Percentiles rank a stretch among this genome's conserved stretches.
These are phyloP conservation scores for Chelidonichthys spinosus DNA, from an alignment of 2,797 vertebrate species.

Conservation along the genomic window DNA sequence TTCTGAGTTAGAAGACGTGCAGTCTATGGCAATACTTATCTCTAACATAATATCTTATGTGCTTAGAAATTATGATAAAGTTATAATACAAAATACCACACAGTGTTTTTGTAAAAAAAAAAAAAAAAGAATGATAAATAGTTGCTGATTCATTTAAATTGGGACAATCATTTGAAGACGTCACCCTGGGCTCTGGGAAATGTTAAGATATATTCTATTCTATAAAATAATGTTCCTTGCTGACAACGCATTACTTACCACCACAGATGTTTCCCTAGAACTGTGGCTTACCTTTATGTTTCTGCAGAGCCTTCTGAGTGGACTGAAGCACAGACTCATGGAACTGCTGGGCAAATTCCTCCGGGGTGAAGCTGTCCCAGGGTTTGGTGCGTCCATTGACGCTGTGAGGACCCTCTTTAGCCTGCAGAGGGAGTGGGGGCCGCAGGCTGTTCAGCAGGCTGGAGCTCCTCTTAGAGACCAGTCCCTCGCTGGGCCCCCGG, in stretches of 20 bases:
- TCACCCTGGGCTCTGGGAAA: not conserved
- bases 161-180: not conserved
- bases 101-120: no score
- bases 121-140: not conserved
- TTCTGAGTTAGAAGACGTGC: not conserved
- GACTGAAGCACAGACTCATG: conserved; percentile 98
- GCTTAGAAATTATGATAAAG: not conserved
- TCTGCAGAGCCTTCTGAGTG: conserved; percentile 97
- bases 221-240: not conserved
- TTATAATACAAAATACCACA: not conserved
- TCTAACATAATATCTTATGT: not conserved
- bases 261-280: no score
- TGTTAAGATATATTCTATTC: not conserved
- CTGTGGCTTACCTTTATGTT: conserved; percentile 91
- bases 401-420: conserved; percentile 90
- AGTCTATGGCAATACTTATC: not conserved
- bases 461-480: conserved; percentile 86
- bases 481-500: conserved; percentile 82
- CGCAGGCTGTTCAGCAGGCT: conserved; percentile 92
- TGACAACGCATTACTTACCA: not conserved
- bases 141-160: not conserved
- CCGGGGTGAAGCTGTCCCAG: conserved; percentile 95
- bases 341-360: conserved; percentile 98
- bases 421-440: conserved; percentile 85
- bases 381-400: conserved; percentile 93